phyloP scores from a whole-genome alignment of 2,888 invertebrate species.

The Monopis laevigella region DNA sequence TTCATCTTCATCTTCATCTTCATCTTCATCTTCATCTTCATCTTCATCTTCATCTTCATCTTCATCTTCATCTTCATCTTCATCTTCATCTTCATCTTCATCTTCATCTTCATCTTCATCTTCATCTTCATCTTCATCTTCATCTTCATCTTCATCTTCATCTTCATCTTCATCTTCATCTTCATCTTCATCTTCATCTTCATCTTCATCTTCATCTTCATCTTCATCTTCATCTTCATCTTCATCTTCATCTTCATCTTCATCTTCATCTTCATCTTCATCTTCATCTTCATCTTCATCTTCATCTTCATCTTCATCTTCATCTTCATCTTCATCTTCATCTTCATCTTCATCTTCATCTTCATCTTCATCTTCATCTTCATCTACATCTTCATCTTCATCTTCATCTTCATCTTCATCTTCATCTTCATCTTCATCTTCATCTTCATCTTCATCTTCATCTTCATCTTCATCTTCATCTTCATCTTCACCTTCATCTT shows the following conservation, averaged over 20 bases:
- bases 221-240: neutral
- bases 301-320: too few species aligned
- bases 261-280: slow-evolving; percentile 11
- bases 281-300: slow-evolving; percentile 7
- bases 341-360: slow-evolving; percentile 15
- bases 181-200: neutral
- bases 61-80: slow-evolving; percentile 6
- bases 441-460: too few species aligned
- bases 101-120: slow-evolving; percentile 9
- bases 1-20: slow-evolving; percentile 6
- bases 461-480: too few species aligned
- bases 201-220: slow-evolving; percentile 8
- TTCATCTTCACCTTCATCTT: too few species aligned
- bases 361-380: slow-evolving; percentile 15
- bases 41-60: neutral
- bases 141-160: slow-evolving; percentile 3
- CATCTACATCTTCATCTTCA: slow-evolving; percentile 15
- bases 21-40: slow-evolving; percentile 6
- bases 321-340: slow-evolving; percentile 15
- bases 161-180: slow-evolving; percentile 8
- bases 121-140: slow-evolving; percentile 6
- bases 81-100: slow-evolving; percentile 8
- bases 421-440: slow-evolving; percentile 15
- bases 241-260: slow-evolving; percentile 6
- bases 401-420: slow-evolving; percentile 15